Base-by-base conservation (phyloP, 1,140 invertebrate species). In the Parasteatoda tepidariorum region DNA sequence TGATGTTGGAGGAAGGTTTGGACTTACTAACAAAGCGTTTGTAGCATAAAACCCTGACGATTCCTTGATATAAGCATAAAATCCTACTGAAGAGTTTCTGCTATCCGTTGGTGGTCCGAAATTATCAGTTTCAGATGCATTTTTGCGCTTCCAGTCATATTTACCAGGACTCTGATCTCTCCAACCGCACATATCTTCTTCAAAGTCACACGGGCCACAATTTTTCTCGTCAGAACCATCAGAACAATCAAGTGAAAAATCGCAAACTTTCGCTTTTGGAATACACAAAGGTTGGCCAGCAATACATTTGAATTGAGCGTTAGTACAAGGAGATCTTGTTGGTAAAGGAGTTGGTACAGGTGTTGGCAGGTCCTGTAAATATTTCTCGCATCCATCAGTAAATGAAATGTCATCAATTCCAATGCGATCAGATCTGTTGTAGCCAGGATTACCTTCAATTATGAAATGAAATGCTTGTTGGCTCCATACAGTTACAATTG, bases 371-470 rank as follows among this genome's bases (percentile, higher is more conserved):
- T 59, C 34, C 0, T n/a, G 26, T 18, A 61, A 24, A 30, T 62
- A 85, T 28, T 3, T 18, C 54, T 67, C 24, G n/a, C 84, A 85
- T 15, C 74, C 81, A 15, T 67, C 18, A 26, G 55, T 28, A 2
- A 85, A 24, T 30, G 79, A 76, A 11, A 85, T 83, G 30, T 85
- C 84, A 81, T 85, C 84, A 6, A 85, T 83, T 3, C 79, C 79
- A 18, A 85, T 28, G 15, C 33, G 34, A 18, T 59, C 31, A 2
- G 6, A 24, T 2, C 71, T 22, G 7, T 15, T 34, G 28, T 83
- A 64, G 6, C 73, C 64, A 38, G 64, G 62, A 28, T 74, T 76
- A 24, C 84, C 84, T 70, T 85, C 84, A 55, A 85, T 41, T 13
- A 85, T 83, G 62, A 83, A 85, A 30, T 83, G 84, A 28, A 83